phyloP scores from a whole-genome alignment of 2,888 invertebrate genomes.

The Tetranychus piercei region DNA sequence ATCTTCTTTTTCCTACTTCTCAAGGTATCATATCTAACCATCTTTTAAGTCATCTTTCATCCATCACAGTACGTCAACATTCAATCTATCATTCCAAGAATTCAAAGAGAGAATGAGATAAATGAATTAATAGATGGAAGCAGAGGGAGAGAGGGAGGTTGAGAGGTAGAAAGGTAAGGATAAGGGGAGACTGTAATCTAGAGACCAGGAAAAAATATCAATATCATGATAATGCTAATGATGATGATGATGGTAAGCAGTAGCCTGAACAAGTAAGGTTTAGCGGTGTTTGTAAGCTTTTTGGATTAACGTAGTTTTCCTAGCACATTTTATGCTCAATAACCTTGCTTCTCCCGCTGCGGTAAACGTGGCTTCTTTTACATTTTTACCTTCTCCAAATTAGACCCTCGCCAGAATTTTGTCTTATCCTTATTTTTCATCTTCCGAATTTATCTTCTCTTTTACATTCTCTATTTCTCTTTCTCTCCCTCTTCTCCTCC shows the following conservation, averaged over 20 bases:
- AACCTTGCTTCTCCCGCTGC: not conserved
- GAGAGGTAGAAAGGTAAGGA: not conserved
- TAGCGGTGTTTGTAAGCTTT: slow-evolving; percentile 3
- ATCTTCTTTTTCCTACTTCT: slow-evolving; percentile 1
- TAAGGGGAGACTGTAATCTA: not conserved
- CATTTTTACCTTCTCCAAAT: not conserved
- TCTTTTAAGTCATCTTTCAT: slow-evolving; percentile 7
- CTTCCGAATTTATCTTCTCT: not conserved
- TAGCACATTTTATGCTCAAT: not conserved
- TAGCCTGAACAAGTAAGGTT: not conserved
- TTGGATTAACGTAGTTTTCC: slow-evolving; percentile 4
- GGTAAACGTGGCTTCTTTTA: not conserved
- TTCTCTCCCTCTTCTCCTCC: not conserved
- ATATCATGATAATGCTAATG: not conserved
- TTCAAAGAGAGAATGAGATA: slow-evolving; percentile 1
- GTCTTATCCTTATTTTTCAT: not conserved
- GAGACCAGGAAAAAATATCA: not conserved
- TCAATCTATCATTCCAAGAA: slow-evolving; percentile 9
- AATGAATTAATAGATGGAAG: not conserved
- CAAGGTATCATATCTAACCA: not conserved
- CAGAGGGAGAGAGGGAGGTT: slow-evolving; percentile 5
- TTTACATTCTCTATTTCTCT: not conserved
- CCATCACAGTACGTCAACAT: not conserved
- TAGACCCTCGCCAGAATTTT: not conserved
- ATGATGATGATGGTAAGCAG: not conserved